Percentiles rank a stretch among this genome's conserved stretches.
These are phyloP conservation scores for Pelmatolapia mariae DNA, from an alignment of 2,113 vertebrate species.

Conservation along the genomic window DNA sequence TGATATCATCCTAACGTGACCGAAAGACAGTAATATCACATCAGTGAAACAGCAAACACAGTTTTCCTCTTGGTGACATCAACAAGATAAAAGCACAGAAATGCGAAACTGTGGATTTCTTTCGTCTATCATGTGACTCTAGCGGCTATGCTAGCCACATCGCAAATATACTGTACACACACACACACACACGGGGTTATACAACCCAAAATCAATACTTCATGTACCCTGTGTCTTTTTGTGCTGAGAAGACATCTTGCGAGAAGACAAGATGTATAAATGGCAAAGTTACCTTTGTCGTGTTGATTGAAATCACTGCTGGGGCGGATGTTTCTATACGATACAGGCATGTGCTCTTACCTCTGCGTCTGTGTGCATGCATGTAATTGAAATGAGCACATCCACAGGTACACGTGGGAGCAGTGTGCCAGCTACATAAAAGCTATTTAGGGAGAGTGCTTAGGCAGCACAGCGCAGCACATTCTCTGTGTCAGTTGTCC, in stretches of 20 bases:
- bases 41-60: not conserved
- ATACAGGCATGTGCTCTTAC: not conserved
- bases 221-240: not conserved
- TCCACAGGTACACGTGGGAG: constrained; percentile 32
- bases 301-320: not conserved
- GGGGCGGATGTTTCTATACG: not conserved
- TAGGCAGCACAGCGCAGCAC: constrained; percentile 73
- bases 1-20: not conserved
- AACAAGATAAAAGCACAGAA: not conserved
- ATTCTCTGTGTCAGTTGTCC: constrained; percentile 59
- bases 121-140: not conserved
- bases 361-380: not conserved
- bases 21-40: not conserved
- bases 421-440: constrained; percentile 36
- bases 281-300: constrained; percentile 15
- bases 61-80: not conserved
- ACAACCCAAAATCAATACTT: constrained; percentile 29
- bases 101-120: not conserved
- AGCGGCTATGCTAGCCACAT: not conserved
- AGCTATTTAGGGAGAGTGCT: constrained; percentile 67
- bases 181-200: not conserved
- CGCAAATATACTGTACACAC: not conserved
- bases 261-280: constrained; percentile 28
- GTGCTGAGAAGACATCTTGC: constrained; percentile 12
- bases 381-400: not conserved